Evolutionary conservation across 2,113 vertebrate species (phyloP), one percentile per base, ranked within the genome.

Genomic region (Scytalopus superciliaris): DNA sequence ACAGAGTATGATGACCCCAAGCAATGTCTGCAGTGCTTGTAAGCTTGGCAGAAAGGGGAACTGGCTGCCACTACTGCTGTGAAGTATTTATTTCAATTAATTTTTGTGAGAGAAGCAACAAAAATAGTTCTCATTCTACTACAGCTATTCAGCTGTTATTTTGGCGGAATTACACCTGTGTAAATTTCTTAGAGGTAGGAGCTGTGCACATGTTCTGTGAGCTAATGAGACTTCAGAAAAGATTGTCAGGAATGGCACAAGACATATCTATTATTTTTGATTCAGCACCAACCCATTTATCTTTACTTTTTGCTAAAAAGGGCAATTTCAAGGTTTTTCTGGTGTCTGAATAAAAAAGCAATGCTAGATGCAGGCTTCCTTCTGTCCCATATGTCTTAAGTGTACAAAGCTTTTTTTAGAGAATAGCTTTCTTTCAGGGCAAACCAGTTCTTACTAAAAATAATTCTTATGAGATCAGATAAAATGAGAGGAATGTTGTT

Each of bases 361-460:
- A 80, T 75, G 85, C 77, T 72, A 87, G 91, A 96, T 88, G 63
- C 89, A 91, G 49, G 11, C 89, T 90, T 95, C 84, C 95, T 86
- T 84, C 73, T 93, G 88, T 94, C 68, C 95, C 89, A 81, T 89
- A 90, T 90, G 94, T 94, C 95, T 96, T 91, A 91, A 93, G 33
- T 31, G 53, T 94, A 90, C 70, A 94, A 94, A 94, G 95, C 90
- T 95, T 95, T 97, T 97, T 97, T 92, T 92, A 96, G 92, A 95
- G 94, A 90, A 94, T 89, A 90, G 74, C 89, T 96, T 96, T 95
- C 89, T 96, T 96, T 96, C 86, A 95, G 93, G 90, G 89, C 96
- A 96, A 94, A 96, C 92, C 86, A 78, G 83, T 78, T 84, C 92
- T 94, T 96, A 87, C 96, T 96, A 94, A 97, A 97, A 97, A 96